Evolutionary conservation across 1,140 invertebrate species (phyloP), one percentile per base, ranked within the genome.

Genomic region (Asbolus verrucosus): DNA sequence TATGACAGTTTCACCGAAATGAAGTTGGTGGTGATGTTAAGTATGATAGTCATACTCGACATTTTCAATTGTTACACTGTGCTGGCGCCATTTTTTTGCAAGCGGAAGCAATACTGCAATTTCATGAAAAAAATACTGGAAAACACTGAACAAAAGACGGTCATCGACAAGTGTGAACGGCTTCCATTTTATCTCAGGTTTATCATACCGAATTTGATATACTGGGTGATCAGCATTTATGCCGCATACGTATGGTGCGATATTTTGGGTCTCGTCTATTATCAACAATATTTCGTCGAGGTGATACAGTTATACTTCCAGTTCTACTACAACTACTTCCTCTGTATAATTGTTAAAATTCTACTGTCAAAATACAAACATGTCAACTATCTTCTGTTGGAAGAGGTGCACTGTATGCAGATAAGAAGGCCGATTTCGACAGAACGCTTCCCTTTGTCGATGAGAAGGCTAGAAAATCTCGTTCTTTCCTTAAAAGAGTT

Each of bases 11-110:
- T 54, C 21, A 11, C 46, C 19, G 9, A n/a, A 54, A 30, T 54
- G 11, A 54, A 54, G 21, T 14, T 54, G 14, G 46, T 54, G 9
- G 19, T 54, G 24, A 27, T 21, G 5, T 14, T 54, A n/a, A 21
- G 18, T 13, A 54, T 54, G 46, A 21, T 54, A 4, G 2, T 54
- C 8, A 24, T 54, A 13, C 19, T 54, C 46, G 18, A 54, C 46
- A 11, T 54, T n/a, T 27, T 54, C 46, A 54, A 54, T 27, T 54
- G 46, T 27, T 54, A 54, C 21, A 54, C 46, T 27, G 46, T 54
- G 11, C 9, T 54, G 46, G 46, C 46, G 18, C 46, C 46, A 0
- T 19, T 54, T 0, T 54, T 27, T 24, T 54, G 19, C 14, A 54
- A 54, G 18, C 9, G 21, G n/a, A 19, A 11, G 11, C 21, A 54